Conservation (phyloP, 2,113 vertebrate genomes). For the Serinus canaria region DNA sequence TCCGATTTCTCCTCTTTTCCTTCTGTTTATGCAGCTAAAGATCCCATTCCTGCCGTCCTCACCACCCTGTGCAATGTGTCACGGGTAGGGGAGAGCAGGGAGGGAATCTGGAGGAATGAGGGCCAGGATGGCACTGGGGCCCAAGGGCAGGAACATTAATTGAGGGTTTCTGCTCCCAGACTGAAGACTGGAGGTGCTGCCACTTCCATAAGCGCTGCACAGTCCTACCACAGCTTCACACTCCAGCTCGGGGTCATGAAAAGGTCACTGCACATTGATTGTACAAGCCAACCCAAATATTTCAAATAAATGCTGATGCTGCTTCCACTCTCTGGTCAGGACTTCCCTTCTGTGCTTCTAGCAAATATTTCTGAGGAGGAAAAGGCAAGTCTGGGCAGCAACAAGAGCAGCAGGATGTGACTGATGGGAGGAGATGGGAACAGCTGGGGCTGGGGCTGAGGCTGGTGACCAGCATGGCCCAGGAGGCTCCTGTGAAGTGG, state of each 20-base stretch:
- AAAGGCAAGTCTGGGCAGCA: neutral
- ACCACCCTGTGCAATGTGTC: neutral
- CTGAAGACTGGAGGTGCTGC: neutral
- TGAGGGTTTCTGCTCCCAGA: neutral
- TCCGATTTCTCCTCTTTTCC: neutral
- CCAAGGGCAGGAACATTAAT: rapidly evolving
- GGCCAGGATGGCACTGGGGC: neutral
- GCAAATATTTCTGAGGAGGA: neutral
- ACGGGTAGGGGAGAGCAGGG: neutral
- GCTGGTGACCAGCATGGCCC: neutral
- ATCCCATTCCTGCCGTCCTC: neutral
- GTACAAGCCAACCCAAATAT: neutral
- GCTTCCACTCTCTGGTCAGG: neutral
- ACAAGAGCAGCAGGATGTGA: neutral
- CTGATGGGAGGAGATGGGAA: neutral
- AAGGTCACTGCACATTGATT: neutral
- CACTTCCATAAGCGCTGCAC: rapidly evolving
- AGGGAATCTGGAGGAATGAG: neutral
- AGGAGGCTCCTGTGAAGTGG: no score
- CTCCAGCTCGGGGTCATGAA: rapidly evolving
- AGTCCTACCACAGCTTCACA: neutral
- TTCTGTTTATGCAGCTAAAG: neutral
- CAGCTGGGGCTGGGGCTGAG: neutral
- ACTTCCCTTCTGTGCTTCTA: neutral
- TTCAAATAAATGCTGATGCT: neutral